Evolutionary conservation across 1,140 invertebrate genomes (phyloP).

Genomic region (Andricus grossulariae): DNA sequence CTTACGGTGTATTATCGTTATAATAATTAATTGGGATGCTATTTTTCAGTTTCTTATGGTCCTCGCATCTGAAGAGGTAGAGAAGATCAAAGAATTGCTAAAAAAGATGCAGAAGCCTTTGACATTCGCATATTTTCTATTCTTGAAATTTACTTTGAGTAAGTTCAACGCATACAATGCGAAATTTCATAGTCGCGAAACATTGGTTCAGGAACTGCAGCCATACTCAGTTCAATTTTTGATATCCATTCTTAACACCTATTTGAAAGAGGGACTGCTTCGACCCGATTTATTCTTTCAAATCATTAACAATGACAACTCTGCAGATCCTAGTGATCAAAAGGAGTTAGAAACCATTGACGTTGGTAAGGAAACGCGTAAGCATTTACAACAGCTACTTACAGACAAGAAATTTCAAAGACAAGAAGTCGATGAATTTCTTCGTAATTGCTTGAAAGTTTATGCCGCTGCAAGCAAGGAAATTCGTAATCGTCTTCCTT

Average conservation of each 20-base stretch:
- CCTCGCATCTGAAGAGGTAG: no score
- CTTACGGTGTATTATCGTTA: no score
- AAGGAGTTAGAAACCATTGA: no score
- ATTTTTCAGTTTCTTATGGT: no score
- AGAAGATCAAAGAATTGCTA: not conserved
- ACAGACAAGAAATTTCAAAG: no score
- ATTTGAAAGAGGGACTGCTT: not conserved
- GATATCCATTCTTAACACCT: not conserved
- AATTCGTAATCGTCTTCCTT: slow-evolving; percentile 32
- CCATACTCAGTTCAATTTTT: not conserved
- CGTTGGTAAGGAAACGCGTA: no score
- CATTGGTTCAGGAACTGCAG: slow-evolving; percentile 33
- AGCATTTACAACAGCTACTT: no score
- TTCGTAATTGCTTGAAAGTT: slow-evolving; percentile 18
- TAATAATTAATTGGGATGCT: no score
- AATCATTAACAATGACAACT: not conserved
- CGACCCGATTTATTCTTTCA: no score
- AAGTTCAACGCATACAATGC: slow-evolving; percentile 37
- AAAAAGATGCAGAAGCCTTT: slow-evolving; percentile 23
- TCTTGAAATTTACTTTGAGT: slow-evolving; percentile 34
- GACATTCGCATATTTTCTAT: slow-evolving; percentile 39
- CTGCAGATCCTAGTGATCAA: not conserved
- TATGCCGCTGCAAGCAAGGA: slow-evolving; percentile 28
- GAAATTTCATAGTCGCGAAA: slow-evolving; percentile 35
- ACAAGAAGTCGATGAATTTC: no score